Conservation (phyloP, 2,113 vertebrate genomes). For the Eira barbara region DNA sequence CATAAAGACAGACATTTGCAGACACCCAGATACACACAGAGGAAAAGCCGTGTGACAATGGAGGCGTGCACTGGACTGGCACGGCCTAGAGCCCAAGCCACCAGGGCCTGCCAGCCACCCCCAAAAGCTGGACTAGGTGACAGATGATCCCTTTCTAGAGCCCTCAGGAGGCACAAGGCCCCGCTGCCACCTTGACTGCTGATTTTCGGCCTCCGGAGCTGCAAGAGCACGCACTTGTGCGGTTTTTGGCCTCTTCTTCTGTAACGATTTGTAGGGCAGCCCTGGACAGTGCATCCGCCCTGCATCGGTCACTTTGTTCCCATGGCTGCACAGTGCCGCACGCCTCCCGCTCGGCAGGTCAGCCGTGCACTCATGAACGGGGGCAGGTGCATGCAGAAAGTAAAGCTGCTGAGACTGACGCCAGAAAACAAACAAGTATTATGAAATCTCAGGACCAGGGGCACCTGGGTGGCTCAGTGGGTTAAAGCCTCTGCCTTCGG, state of each 20-base stretch:
- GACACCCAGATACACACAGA: neutral
- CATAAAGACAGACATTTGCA: neutral
- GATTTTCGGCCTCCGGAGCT: neutral
- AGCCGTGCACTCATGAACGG: neutral
- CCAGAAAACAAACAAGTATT: constrained; percentile 38
- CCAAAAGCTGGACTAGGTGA: neutral
- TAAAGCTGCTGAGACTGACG: constrained; percentile 16
- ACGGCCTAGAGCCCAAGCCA: neutral
- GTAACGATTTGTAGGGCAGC: neutral
- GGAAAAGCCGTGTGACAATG: neutral
- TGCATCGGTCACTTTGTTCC: constrained; percentile 48
- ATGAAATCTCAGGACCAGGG: constrained; percentile 25
- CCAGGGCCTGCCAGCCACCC: neutral
- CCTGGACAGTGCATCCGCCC: neutral
- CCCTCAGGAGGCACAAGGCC: neutral
- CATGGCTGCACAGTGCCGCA: constrained; percentile 30
- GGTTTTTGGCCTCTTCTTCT: neutral
- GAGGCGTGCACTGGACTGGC: neutral
- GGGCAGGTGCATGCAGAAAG: constrained; percentile 55
- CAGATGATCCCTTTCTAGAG: neutral
- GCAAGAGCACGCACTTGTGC: too few species aligned
- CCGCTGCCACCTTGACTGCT: too few species aligned
- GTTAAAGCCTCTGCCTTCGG: too few species aligned
- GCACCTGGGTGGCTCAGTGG: too few species aligned
- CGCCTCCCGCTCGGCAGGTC: constrained; percentile 59